Conservation (phyloP, 2,888 invertebrate genomes). For the Tribolium freemani region DNA sequence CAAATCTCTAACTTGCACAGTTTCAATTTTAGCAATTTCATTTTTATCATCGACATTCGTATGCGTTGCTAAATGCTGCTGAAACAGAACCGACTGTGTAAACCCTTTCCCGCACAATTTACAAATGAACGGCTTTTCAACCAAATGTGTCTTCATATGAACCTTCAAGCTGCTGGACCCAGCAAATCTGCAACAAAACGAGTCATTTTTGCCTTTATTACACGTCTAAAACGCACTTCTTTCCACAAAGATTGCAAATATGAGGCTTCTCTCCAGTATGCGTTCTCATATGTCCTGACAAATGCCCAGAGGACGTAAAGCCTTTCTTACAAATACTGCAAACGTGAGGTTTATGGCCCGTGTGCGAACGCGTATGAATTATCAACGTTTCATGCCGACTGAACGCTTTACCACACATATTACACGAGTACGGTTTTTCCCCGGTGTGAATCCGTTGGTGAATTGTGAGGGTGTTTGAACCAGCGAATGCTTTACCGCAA, state of each 20-base stretch:
- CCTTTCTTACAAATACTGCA: conserved; percentile 65
- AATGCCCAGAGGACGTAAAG: conserved; percentile 66
- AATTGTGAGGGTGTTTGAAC: conserved; percentile 66
- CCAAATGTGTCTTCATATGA: conserved; percentile 63
- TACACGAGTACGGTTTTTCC: conserved; percentile 66
- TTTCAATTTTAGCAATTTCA: conserved; percentile 59
- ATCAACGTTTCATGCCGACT: conserved; percentile 66
- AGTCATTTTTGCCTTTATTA: not conserved
- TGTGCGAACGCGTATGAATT: conserved; percentile 66
- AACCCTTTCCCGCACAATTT: conserved; percentile 65
- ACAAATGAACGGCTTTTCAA: conserved; percentile 61
- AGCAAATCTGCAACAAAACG: conserved; percentile 60
- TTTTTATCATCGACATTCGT: conserved; percentile 51
- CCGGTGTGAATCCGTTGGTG: conserved; percentile 67
- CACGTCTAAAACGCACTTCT: conserved; percentile 59
- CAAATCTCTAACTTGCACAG: conserved; percentile 64
- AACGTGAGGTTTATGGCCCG: conserved; percentile 66
- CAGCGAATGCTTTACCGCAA: conserved; percentile 68
- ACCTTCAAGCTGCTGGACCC: conserved; percentile 64
- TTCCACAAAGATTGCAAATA: conserved; percentile 64
- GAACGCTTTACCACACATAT: conserved; percentile 65
- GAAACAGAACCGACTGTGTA: conserved; percentile 58
- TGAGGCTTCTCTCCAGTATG: conserved; percentile 67
- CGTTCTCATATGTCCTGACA: conserved; percentile 66
- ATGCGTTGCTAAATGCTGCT: conserved; percentile 59